A percentile compares a stretch with the other conserved stretches of the same genome.
Conservation (phyloP, 2,113 vertebrate genomes). For the Ranitomeya imitator region DNA sequence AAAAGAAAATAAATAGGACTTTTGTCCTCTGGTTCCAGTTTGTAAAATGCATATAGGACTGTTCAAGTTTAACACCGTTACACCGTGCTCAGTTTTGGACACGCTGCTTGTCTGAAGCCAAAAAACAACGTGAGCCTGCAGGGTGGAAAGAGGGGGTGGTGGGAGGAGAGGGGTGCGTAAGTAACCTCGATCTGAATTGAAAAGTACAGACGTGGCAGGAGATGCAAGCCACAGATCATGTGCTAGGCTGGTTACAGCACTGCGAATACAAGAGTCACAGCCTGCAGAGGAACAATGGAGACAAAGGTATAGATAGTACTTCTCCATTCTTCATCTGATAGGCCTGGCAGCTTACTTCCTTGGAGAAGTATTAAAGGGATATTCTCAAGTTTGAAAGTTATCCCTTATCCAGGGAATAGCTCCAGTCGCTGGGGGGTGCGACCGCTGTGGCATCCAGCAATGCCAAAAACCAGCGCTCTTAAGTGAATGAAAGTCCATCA, state of each 20-base stretch:
- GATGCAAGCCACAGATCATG: not conserved
- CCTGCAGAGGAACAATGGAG: not conserved
- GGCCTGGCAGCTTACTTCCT: not conserved
- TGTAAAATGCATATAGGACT: not conserved
- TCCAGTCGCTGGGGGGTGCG: too few relatives aligned
- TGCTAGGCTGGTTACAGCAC: constrained; percentile 9
- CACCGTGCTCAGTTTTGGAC: not conserved
- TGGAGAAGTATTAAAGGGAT: not conserved
- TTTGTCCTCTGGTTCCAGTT: not conserved
- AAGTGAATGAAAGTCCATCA: too few relatives aligned
- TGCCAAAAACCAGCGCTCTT: too few relatives aligned
- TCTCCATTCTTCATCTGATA: not conserved
- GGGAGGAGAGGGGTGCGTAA: constrained; percentile 40
- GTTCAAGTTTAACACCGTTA: not conserved
- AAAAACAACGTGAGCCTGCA: constrained; percentile 23
- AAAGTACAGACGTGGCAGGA: constrained; percentile 4
- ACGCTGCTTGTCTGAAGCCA: not conserved
- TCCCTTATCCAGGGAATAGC: too few relatives aligned
- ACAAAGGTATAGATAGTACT: not conserved
- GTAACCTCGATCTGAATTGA: constrained; percentile 19
- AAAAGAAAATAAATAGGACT: not conserved
- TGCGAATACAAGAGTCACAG: not conserved
- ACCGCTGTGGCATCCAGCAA: too few relatives aligned
- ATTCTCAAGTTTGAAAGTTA: too few relatives aligned
- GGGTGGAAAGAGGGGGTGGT: constrained; percentile 22